Evolutionary conservation across 2,888 invertebrate species (phyloP).

Genomic region (Drosophila longiperda): DNA sequence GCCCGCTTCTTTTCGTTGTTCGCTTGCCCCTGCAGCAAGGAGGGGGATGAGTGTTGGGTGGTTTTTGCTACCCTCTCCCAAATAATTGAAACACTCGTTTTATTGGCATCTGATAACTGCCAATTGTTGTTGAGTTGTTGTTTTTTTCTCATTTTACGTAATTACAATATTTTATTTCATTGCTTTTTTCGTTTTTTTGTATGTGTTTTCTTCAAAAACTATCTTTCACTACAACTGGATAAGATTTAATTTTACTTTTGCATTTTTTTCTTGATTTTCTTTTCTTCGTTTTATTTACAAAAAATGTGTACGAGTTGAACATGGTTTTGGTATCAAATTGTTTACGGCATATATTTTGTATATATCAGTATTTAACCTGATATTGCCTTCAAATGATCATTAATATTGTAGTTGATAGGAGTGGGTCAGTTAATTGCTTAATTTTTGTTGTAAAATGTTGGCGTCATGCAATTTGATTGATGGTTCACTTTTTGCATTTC

Average conservation of each 20-base stretch:
- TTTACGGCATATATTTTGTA: slow-evolving; percentile 30
- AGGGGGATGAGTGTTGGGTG: not conserved
- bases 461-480: slow-evolving; percentile 19
- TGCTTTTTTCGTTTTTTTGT: slow-evolving; percentile 20
- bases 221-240: slow-evolving; percentile 64
- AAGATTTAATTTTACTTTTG: slow-evolving; percentile 29
- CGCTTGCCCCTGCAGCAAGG: not conserved
- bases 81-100: slow-evolving; percentile 44
- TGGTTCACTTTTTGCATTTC: slow-evolving; percentile 10
- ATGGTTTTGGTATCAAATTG: slow-evolving; percentile 64
- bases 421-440: slow-evolving; percentile 47
- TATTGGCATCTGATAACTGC: slow-evolving; percentile 61
- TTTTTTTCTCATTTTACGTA: slow-evolving; percentile 46
- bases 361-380: slow-evolving; percentile 45
- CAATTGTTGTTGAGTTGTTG: slow-evolving; percentile 48
- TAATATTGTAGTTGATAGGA: slow-evolving; percentile 28
- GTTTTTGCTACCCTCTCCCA: slow-evolving; percentile 21
- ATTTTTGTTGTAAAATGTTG: slow-evolving; percentile 15
- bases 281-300: slow-evolving; percentile 62
- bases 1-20: not conserved
- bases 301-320: slow-evolving; percentile 52
- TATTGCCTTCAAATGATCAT: slow-evolving; percentile 46
- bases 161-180: slow-evolving; percentile 73
- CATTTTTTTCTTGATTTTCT: slow-evolving; percentile 3
- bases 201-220: slow-evolving; percentile 38